These are phyloP conservation scores for Vesta saturnalis DNA, from an alignment of 2,888 invertebrate species.

Conservation along the genomic window DNA sequence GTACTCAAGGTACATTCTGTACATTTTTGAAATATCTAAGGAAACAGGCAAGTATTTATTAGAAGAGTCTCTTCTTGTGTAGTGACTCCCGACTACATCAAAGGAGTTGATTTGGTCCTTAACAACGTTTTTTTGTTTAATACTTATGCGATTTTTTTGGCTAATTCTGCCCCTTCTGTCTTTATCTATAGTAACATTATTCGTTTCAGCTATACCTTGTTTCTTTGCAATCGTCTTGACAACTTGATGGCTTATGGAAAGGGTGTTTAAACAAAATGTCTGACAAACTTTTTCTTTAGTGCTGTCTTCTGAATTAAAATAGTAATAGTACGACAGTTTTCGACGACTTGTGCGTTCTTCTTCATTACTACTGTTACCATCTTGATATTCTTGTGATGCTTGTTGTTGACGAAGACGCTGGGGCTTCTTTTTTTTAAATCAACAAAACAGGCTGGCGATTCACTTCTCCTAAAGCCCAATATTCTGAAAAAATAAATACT, in stretches of 20 bases:
- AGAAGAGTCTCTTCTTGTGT: background rate
- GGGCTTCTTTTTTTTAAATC: too few species aligned
- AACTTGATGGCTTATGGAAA: constrained; percentile 5
- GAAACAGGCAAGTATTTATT: background rate
- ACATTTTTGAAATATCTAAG: constrained; percentile 1
- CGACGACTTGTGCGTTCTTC: too few species aligned
- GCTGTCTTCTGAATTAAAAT: background rate
- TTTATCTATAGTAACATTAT: background rate
- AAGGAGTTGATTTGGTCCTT: background rate
- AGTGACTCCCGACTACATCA: background rate
- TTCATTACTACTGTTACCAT: too few species aligned
- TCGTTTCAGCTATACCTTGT: background rate
- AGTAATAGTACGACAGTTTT: constrained; percentile 3
- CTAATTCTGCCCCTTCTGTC: background rate
- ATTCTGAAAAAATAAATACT: too few species aligned
- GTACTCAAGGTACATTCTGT: background rate
- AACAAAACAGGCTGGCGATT: too few species aligned
- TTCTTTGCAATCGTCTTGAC: background rate
- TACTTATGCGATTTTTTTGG: background rate
- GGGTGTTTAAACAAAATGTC: constrained; percentile 9
- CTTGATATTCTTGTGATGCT: too few species aligned
- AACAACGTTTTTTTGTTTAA: background rate
- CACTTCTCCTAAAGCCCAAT: too few species aligned
- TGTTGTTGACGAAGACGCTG: too few species aligned
- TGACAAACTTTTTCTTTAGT: constrained; percentile 17